Base-by-base conservation (phyloP, 2,113 vertebrate genomes). In the Microtus pennsylvanicus region DNA sequence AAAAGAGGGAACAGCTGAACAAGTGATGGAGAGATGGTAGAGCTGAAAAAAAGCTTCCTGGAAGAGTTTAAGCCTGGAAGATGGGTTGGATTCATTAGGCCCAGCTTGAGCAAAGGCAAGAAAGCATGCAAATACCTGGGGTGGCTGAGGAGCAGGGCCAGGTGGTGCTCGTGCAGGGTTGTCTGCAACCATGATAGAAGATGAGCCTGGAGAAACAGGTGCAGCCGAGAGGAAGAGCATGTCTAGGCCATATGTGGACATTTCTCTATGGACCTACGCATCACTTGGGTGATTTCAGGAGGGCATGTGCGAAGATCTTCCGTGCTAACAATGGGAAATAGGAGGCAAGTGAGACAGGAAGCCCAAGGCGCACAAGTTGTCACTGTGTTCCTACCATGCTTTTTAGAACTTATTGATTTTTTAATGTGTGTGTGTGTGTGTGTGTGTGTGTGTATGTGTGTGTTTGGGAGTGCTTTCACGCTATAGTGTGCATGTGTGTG, bases 31-130 rank as follows among this genome's bases (percentile, higher is more conserved):
- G 1, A 22, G 42, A 30, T 70, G 86, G n/a, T 75, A 65, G 58
- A 13, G 28, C 14, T 88, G 58, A 77, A 24, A 58, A 58, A 80
- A 90, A 95, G 61, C 88, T 74, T 94, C 19, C 77, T 86, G 19
- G 45, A 82, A 78, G 90, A 77, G 72, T 10, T 90, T 45, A 72
- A 90, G 76, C 65, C 69, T 67, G 67, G 90, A 94, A 95, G 50
- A 76, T 7, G 42, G 80, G 14, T 90, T 81, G 24, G 58, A 90
- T 76, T 88, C 86, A 61, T 21, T 21, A 87, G 67, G 33, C 90
- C 76, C 85, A 77, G 92, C 92, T 94, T 92, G 75, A 96, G n/a
- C 58, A 80, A 93, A 97, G 77, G 55, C 92, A 94, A 2, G 14
- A 88, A 78, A 63, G 24, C 52, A 35, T 87, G 74, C 19, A 75